These are phyloP conservation scores for Koerneria pararmatus DNA, from an alignment of 2,888 invertebrate genomes.

Conservation along the genomic window DNA sequence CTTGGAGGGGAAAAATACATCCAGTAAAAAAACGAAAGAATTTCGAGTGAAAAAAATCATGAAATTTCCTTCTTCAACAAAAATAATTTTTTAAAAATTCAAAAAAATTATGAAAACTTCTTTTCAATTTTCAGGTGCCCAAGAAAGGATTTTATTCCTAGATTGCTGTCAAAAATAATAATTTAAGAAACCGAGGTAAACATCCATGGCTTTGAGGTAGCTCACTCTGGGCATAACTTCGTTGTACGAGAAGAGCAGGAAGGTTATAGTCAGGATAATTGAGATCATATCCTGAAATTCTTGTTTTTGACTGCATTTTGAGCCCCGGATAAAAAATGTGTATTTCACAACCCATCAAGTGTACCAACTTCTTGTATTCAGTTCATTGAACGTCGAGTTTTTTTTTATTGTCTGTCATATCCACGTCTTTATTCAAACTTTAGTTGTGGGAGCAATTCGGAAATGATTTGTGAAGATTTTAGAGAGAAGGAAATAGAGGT, in stretches of 20 bases:
- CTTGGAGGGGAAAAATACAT: not conserved
- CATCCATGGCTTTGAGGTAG: slow-evolving; percentile 48
- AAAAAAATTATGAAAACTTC: not conserved
- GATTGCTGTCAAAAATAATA: too few relatives aligned
- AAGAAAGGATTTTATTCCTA: too few relatives aligned
- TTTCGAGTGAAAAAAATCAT: not conserved
- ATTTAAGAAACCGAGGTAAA: slow-evolving; percentile 44
- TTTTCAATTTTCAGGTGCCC: not conserved
- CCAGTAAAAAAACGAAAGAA: not conserved
- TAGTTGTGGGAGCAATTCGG: too few relatives aligned
- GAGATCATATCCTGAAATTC: slow-evolving; percentile 54
- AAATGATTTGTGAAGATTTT: too few relatives aligned
- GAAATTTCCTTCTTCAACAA: not conserved
- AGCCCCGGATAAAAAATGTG: too few relatives aligned
- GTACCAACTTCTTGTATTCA: slow-evolving; percentile 4
- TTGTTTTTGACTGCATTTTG: too few relatives aligned
- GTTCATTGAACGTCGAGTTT: too few relatives aligned
- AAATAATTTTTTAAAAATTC: too few relatives aligned
- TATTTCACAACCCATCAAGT: not conserved
- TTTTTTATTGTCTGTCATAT: too few relatives aligned
- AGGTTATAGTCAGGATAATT: slow-evolving; percentile 56
- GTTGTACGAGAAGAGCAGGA: slow-evolving; percentile 53
- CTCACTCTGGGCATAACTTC: slow-evolving; percentile 29
- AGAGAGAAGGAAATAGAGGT: too few relatives aligned
- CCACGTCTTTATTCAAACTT: too few relatives aligned